These are phyloP conservation scores for Drymodes brunneopygia DNA, from an alignment of 2,113 vertebrate genomes.

Conservation along the genomic window DNA sequence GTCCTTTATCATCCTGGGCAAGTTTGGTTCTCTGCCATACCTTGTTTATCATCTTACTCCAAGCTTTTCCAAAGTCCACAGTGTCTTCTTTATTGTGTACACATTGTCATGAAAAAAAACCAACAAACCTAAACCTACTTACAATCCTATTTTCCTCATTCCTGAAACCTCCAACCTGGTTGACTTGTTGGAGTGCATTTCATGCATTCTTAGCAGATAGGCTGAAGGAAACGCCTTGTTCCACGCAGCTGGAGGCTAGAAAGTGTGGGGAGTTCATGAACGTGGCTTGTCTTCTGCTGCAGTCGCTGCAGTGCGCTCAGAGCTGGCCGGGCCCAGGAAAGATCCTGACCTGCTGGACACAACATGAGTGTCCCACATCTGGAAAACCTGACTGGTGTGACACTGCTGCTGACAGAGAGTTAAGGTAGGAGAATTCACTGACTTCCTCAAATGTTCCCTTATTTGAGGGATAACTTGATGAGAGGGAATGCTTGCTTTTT, in stretches of 20 bases:
- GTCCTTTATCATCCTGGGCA: neutral
- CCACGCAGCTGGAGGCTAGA: conserved; percentile 61
- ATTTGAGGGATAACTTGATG: neutral
- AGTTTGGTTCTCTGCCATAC: neutral
- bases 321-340: neutral
- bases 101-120: neutral
- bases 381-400: neutral
- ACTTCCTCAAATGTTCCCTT: neutral
- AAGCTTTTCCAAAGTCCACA: neutral
- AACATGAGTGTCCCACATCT: neutral
- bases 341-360: neutral
- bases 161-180: conserved; percentile 76
- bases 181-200: conserved; percentile 80
- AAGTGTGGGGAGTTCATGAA: conserved; percentile 46
- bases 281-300: neutral
- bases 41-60: neutral
- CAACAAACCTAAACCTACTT: neutral
- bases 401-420: neutral
- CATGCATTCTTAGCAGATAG: conserved; percentile 77
- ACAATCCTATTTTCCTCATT: conserved; percentile 72
- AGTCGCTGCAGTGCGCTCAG: neutral
- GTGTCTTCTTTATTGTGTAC: conserved; percentile 13
- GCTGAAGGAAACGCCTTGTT: conserved; percentile 75
- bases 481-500: neutral
- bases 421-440: conserved; percentile 62